These are phyloP conservation scores for Mus musculus DNA, from an alignment of 2,113 vertebrate species.

Conservation along the genomic window DNA sequence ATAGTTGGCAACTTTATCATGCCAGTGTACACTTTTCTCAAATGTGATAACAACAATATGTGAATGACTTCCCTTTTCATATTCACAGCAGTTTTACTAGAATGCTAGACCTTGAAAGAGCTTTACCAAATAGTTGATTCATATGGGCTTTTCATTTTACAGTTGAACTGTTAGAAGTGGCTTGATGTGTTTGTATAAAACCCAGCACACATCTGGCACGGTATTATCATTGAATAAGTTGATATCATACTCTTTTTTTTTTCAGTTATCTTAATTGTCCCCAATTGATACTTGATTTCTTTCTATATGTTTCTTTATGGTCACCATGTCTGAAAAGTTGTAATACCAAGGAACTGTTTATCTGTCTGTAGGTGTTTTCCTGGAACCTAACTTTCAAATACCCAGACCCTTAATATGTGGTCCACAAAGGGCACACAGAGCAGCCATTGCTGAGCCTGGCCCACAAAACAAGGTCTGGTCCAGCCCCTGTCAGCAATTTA, in stretches of 20 bases:
- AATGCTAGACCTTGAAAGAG: slow-evolving; percentile 7
- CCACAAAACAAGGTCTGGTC: slow-evolving; percentile 38
- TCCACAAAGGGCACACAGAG: slow-evolving; percentile 30
- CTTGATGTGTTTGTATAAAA: slow-evolving; percentile 14
- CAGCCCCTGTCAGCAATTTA: slow-evolving; percentile 10
- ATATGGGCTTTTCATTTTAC: slow-evolving; percentile 22
- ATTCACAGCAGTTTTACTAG: slow-evolving; percentile 32
- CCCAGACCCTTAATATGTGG: slow-evolving; percentile 33
- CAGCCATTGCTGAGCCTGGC: neutral
- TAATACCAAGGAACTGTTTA: slow-evolving; percentile 57
- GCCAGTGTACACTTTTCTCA: slow-evolving; percentile 1
- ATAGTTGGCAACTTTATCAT: neutral
- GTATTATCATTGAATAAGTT: neutral
- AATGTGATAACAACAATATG: slow-evolving; percentile 24
- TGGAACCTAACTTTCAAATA: slow-evolving; percentile 35
- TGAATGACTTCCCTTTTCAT: slow-evolving; percentile 23
- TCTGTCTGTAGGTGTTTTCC: slow-evolving; percentile 56
- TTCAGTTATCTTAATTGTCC: slow-evolving; percentile 17
- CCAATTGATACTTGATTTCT: neutral
- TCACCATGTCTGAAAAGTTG: slow-evolving; percentile 28
- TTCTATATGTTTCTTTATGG: slow-evolving; percentile 40
- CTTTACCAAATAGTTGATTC: slow-evolving; percentile 25
- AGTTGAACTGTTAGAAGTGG: slow-evolving; percentile 37
- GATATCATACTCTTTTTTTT: neutral
- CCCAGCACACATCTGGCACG: neutral